These are phyloP conservation scores for Periophthalmus magnuspinnatus DNA, from an alignment of 2,797 vertebrate genomes.

Conservation along the genomic window DNA sequence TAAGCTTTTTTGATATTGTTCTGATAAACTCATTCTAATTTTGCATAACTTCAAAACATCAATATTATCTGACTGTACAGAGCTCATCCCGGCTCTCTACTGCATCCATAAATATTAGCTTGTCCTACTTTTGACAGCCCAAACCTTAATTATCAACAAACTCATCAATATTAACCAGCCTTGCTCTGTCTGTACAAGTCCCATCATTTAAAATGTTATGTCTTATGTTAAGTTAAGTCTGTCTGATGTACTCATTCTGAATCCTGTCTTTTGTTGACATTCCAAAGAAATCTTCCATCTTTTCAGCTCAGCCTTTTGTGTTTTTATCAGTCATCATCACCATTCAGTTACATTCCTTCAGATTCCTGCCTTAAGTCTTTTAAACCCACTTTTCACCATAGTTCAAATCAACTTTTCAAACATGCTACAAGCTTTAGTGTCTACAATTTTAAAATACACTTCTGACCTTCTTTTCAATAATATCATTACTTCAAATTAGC, in stretches of 20 bases:
- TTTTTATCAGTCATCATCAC: not conserved
- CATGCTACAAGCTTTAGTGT: too few relatives aligned
- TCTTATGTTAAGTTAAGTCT: too few relatives aligned
- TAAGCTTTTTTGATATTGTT: too few relatives aligned
- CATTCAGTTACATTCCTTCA: not conserved
- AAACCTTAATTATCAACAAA: not conserved
- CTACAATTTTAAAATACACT: too few relatives aligned
- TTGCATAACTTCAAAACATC: too few relatives aligned
- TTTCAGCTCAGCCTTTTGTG: not conserved
- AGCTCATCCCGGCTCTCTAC: not conserved
- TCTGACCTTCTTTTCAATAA: too few relatives aligned
- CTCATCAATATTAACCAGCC: not conserved
- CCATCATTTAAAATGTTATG: too few relatives aligned
- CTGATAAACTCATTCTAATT: too few relatives aligned
- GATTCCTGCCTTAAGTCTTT: constrained; percentile 15
- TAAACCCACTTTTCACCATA: too few relatives aligned
- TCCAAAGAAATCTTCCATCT: not conserved
- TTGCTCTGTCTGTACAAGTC: not conserved
- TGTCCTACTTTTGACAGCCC: not conserved
- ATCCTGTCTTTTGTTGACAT: not conserved
- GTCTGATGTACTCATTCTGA: not conserved
- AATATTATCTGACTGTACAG: not conserved
- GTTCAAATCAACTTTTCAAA: too few relatives aligned
- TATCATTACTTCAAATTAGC: too few relatives aligned
- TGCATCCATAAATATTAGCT: not conserved